Evolutionary conservation across 2,888 invertebrate species (phyloP).

Genomic region (Lasioglossum malachurum): DNA sequence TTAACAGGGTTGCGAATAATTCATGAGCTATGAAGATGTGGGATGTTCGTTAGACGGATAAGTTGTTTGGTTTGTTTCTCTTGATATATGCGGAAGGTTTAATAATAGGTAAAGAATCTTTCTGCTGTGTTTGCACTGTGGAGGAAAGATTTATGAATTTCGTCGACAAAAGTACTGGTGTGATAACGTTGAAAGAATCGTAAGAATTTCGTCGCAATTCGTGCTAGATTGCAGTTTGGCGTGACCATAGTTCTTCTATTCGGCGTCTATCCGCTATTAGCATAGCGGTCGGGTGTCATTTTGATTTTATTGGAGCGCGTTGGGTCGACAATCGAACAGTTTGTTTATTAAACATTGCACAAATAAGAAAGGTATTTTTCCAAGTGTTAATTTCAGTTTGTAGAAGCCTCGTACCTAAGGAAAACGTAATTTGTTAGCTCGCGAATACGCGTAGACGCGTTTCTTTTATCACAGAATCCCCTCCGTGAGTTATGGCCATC

Average conservation of each 20-base stretch:
- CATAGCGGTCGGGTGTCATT: slow-evolving; percentile 28
- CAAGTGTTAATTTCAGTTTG: background rate
- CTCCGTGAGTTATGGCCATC: slow-evolving; percentile 67
- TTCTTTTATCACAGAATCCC: slow-evolving; percentile 67
- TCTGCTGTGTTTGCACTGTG: background rate
- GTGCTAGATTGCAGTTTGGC: slow-evolving; percentile 57
- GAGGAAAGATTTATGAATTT: background rate
- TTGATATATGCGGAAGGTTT: background rate
- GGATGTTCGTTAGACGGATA: background rate
- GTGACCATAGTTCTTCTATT: slow-evolving; percentile 47
- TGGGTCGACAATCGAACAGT: background rate
- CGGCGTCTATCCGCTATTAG: slow-evolving; percentile 35
- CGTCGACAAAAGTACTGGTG: background rate
- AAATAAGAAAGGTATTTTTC: background rate
- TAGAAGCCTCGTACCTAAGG: background rate
- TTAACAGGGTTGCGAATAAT: background rate
- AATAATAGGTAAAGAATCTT: background rate
- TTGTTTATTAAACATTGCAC: background rate
- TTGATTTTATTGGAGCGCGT: slow-evolving; percentile 19
- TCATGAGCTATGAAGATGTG: background rate
- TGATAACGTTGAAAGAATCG: slow-evolving; percentile 33
- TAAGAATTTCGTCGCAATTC: slow-evolving; percentile 35
- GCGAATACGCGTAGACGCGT: slow-evolving; percentile 39
- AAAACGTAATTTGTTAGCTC: background rate
- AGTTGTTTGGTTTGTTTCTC: background rate